Conservation (phyloP, 2,797 vertebrate species). For the Cossypha dichroa region DNA sequence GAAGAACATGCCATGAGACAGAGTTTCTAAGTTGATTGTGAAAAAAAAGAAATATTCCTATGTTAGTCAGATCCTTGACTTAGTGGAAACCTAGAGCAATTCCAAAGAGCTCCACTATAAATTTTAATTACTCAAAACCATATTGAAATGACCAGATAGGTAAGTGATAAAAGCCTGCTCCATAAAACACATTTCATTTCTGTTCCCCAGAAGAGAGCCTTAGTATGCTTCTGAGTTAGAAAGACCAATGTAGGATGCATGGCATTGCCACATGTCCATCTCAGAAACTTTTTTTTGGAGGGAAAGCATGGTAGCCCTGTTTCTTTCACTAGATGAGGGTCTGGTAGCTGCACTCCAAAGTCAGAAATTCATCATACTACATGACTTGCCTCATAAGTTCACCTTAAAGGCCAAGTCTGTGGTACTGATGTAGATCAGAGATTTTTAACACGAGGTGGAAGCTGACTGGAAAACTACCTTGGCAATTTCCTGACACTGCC, state of each 20-base stretch:
- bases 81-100: neutral
- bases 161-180: neutral
- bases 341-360: fast-evolving
- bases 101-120: neutral
- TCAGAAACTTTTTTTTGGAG: neutral
- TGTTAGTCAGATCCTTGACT: neutral
- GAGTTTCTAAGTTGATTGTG: neutral
- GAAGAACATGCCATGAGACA: neutral
- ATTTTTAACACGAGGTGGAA: neutral
- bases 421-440: neutral
- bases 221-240: neutral
- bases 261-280: neutral
- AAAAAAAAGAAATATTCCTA: neutral
- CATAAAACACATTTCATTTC: neutral
- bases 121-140: neutral
- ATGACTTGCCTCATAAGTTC: neutral
- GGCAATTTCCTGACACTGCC: neutral
- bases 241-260: neutral
- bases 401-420: neutral
- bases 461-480: neutral
- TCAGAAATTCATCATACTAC: neutral
- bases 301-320: neutral
- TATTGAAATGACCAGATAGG: neutral
- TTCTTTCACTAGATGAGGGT: neutral
- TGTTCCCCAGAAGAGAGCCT: neutral